Evolutionary conservation across 1,140 invertebrate species (phyloP).

Genomic region (Platyura marginata): DNA sequence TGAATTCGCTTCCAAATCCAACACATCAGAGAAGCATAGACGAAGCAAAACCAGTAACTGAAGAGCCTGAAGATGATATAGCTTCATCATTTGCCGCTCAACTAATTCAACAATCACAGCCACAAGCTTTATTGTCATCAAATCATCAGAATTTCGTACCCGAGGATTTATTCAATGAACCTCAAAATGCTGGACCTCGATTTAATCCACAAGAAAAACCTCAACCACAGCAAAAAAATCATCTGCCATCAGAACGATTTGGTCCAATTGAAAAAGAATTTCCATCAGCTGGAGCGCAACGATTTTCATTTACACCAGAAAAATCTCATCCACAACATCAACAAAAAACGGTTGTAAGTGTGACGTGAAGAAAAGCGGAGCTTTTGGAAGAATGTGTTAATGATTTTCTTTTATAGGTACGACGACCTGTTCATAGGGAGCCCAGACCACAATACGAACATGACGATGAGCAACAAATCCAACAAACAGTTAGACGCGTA

Average conservation of each 20-base stretch:
- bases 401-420: slow-evolving; percentile 1
- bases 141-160: slow-evolving; percentile 25
- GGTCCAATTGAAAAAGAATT: neutral
- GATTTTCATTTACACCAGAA: neutral
- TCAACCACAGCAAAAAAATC: slow-evolving; percentile 9
- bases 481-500: slow-evolving; percentile 1
- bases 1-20: slow-evolving; percentile 29
- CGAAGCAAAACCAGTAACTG: slow-evolving; percentile 33
- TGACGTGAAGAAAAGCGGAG: neutral
- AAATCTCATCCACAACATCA: slow-evolving; percentile 9
- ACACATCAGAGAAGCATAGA: slow-evolving; percentile 27
- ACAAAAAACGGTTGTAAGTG: slow-evolving; percentile 6
- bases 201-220: slow-evolving; percentile 25
- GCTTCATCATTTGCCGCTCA: slow-evolving; percentile 17
- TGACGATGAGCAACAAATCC: slow-evolving; percentile 6
- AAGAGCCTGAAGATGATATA: slow-evolving; percentile 31
- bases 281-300: neutral
- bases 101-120: slow-evolving; percentile 15
- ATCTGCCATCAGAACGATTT: neutral
- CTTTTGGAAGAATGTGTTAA: too few species aligned
- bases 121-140: slow-evolving; percentile 25
- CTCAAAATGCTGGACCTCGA: slow-evolving; percentile 23
- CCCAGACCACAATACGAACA: slow-evolving; percentile 4
- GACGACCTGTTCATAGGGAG: slow-evolving; percentile 1
- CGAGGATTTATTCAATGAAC: slow-evolving; percentile 21